Base-by-base conservation (phyloP, 2,888 invertebrate genomes). In the Aphrophora alni region DNA sequence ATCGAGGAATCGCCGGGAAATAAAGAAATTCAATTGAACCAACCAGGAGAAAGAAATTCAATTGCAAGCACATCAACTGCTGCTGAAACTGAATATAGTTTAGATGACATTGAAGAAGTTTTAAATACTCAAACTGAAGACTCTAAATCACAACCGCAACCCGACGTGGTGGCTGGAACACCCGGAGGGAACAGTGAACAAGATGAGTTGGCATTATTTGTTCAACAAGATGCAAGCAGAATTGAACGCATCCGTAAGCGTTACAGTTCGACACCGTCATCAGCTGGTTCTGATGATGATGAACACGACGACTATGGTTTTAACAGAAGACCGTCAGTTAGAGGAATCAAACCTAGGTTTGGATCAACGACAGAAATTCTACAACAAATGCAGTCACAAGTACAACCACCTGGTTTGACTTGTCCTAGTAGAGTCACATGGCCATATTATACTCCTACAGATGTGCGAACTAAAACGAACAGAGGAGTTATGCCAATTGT, bases 281-380 rank as follows among this genome's bases (percentile, higher is more conserved):
- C 86, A 91, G 91, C 80, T n/a, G 83, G 81, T 5, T 82, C 83
- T 38, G 85, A 85, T 24, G 95, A 95, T 76, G 94, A 95, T 81
- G 95, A 96, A 84, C 95, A 95, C 85, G 96, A 96, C 85, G 96
- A 97, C 87, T 96, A 97, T 85, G 97, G 97, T 0, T 97, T 97
- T 88, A 95, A 95, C 86, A 92, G 95, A 51, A 90, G 97, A n/a
- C 97, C 97, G 0, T 95, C 95, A 0, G 97, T 97, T 0, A 92
- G 96, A 0, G 96, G 97, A 0, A 96, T 97, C 83, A 96, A 96
- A 87, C 94, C 96, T n/a, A 92, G 95, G 84, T 93, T 95, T 83
- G 95, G 94, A 14, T 93, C 95, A 0, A 93, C 93, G 5, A 94
- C 93, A 83, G 95, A 95, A 86, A 94, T 96, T 68, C 89, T 96